These are phyloP conservation scores for Patiria miniata DNA, from an alignment of 35 echinoderm and acorn worm genomes.

Conservation along the genomic window DNA sequence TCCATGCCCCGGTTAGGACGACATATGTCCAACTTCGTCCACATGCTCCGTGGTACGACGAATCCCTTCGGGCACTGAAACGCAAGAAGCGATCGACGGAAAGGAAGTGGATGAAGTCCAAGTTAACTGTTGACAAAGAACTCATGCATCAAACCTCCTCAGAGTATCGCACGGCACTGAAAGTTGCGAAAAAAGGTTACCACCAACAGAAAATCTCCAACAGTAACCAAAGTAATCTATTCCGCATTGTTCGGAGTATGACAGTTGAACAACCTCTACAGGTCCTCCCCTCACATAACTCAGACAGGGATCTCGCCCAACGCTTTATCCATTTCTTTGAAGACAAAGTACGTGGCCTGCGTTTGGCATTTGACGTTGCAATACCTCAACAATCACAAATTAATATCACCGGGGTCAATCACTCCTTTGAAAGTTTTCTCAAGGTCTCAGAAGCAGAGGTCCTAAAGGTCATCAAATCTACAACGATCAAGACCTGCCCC, in stretches of 20 bases:
- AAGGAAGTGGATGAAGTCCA: background rate
- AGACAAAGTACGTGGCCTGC: background rate
- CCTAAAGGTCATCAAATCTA: constrained; percentile 5
- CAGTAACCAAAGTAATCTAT: too few species aligned
- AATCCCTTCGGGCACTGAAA: background rate
- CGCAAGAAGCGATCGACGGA: background rate
- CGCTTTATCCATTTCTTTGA: too few species aligned
- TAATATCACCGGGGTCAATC: background rate
- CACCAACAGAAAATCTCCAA: background rate
- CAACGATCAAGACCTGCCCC: constrained; percentile 26
- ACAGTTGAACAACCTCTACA: background rate
- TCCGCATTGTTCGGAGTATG: background rate
- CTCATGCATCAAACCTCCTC: background rate
- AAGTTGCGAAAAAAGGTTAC: background rate
- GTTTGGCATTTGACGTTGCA: background rate
- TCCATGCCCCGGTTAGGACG: background rate
- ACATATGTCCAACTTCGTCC: background rate
- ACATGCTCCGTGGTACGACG: background rate
- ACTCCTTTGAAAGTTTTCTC: background rate
- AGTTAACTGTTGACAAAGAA: background rate
- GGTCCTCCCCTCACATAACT: background rate
- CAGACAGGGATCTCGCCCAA: background rate
- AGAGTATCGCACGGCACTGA: background rate
- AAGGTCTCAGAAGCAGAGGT: background rate
- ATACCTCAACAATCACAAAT: background rate